These are phyloP conservation scores for Epinotia demarniana DNA, from an alignment of 2,888 invertebrate genomes.

Conservation along the genomic window DNA sequence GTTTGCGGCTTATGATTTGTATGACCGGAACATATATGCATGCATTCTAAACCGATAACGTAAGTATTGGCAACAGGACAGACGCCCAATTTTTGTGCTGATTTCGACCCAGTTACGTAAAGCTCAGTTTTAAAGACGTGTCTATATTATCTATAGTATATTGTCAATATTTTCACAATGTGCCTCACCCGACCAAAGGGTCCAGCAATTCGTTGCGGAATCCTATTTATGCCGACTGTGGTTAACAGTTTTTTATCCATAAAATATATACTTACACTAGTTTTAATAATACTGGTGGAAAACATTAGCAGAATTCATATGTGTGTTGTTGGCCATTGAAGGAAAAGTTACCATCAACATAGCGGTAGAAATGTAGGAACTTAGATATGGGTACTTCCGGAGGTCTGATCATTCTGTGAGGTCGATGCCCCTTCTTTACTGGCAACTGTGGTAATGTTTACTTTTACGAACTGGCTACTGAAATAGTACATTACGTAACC, in stretches of 20 bases:
- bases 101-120: too few species aligned
- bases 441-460: conserved; percentile 25
- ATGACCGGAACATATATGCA: too few species aligned
- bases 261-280: not conserved
- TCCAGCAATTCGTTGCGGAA: not conserved
- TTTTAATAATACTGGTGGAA: not conserved
- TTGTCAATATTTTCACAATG: conserved; percentile 1
- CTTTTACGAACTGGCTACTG: not conserved
- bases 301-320: conserved; percentile 6
- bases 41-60: too few species aligned
- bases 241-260: not conserved
- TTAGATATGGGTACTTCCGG: conserved; percentile 26
- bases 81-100: too few species aligned
- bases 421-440: conserved; percentile 36
- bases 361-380: conserved; percentile 35
- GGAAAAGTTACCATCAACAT: conserved; percentile 23
- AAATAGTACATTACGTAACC: too few species aligned
- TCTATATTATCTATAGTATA: not conserved
- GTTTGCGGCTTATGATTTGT: too few species aligned
- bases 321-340: conserved; percentile 24
- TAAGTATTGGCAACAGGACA: too few species aligned
- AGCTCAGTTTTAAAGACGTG: not conserved
- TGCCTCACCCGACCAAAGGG: conserved; percentile 3
- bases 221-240: not conserved
- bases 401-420: conserved; percentile 24